Conservation (phyloP, 2,797 vertebrate genomes). For the Tragopan temminckii region DNA sequence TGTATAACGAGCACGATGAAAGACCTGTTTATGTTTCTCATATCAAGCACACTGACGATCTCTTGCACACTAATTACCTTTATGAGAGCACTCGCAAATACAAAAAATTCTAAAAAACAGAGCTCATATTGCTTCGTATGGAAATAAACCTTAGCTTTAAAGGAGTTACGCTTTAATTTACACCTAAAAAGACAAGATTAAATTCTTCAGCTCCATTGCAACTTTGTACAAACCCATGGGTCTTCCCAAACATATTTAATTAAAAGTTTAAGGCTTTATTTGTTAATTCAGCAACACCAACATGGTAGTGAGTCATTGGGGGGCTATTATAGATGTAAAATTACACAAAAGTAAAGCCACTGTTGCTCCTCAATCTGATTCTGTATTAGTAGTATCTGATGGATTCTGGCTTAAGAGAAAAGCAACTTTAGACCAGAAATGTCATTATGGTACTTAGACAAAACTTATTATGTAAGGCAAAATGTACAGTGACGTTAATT, state of each 20-base stretch:
- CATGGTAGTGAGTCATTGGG: not conserved
- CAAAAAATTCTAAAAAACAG: slow-evolving; percentile 11
- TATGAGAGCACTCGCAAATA: slow-evolving; percentile 49
- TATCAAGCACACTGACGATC: slow-evolving; percentile 28
- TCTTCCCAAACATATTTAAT: slow-evolving; percentile 36
- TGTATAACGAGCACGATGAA: slow-evolving; percentile 63
- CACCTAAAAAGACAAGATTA: slow-evolving; percentile 18
- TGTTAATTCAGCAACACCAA: not conserved
- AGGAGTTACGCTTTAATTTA: slow-evolving; percentile 25
- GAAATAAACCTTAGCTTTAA: slow-evolving; percentile 43
- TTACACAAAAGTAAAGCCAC: not conserved
- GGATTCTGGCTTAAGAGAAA: not conserved
- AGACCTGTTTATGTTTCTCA: slow-evolving; percentile 46
- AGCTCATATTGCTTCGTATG: slow-evolving; percentile 8
- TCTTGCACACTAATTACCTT: slow-evolving; percentile 54
- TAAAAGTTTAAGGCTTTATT: slow-evolving; percentile 1
- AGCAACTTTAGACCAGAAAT: not conserved
- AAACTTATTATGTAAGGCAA: not conserved
- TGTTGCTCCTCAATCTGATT: not conserved
- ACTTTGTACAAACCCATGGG: not conserved
- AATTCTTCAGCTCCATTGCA: not conserved
- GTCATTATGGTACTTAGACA: not conserved
- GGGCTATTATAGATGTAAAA: not conserved
- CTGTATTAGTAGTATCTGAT: not conserved
- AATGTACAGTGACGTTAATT: not conserved